These are phyloP conservation scores for Pheosia gnoma DNA, from an alignment of 2,888 invertebrate species.

Conservation along the genomic window DNA sequence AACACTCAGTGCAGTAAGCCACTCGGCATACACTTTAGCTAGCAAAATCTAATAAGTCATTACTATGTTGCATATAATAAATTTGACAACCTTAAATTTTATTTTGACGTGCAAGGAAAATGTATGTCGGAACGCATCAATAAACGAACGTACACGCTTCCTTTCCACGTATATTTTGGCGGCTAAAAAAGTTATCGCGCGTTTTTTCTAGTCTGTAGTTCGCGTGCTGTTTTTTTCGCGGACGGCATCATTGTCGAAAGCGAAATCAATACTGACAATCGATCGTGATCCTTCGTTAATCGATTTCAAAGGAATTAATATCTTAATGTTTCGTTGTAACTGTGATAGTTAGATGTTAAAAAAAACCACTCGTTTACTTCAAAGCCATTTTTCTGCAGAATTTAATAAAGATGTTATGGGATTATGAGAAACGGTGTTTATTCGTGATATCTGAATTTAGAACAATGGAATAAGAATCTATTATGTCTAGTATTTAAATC, in stretches of 20 bases:
- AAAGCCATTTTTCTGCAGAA: not conserved
- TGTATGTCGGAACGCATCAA: conserved; percentile 59
- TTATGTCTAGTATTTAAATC: too few relatives aligned
- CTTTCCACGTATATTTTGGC: conserved; percentile 59
- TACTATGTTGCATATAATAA: too few relatives aligned
- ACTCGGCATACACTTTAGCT: too few relatives aligned
- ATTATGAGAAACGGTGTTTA: too few relatives aligned
- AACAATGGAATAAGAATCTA: too few relatives aligned
- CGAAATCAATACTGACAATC: conserved; percentile 34
- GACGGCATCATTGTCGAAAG: conserved; percentile 38
- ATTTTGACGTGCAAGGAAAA: conserved; percentile 46
- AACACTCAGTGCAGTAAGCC: too few relatives aligned
- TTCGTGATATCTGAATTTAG: too few relatives aligned
- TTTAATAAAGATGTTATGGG: too few relatives aligned
- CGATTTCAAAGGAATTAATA: conserved; percentile 5
- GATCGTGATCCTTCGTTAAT: conserved; percentile 15
- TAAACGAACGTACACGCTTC: conserved; percentile 46
- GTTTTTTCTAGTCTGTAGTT: conserved; percentile 49
- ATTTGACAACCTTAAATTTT: not conserved
- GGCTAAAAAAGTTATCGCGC: conserved; percentile 50
- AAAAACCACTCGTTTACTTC: not conserved
- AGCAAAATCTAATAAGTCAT: too few relatives aligned
- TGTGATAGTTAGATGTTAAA: not conserved
- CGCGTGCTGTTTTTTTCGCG: conserved; percentile 43
- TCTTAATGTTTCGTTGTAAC: not conserved